Evolutionary conservation across 2,888 invertebrate genomes (phyloP).

Genomic region (Ligdia adustata): DNA sequence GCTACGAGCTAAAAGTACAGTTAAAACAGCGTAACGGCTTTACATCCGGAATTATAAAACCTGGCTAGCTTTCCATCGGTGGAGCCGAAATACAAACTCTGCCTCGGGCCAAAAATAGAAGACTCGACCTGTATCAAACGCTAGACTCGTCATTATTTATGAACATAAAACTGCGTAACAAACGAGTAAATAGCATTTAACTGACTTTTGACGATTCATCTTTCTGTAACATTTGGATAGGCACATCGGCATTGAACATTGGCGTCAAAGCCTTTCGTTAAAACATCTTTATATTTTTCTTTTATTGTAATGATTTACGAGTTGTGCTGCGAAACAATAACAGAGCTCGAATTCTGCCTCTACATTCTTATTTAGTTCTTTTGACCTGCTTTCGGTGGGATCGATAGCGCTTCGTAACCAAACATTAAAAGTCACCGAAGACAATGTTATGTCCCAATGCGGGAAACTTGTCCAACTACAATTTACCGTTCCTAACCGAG

Average conservation of each 20-base stretch:
- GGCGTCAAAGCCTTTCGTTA: conserved; percentile 3
- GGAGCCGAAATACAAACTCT: conserved; percentile 4
- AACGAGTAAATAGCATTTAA: background rate
- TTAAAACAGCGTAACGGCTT: conserved; percentile 17
- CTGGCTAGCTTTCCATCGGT: conserved; percentile 11
- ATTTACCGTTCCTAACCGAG: conserved; percentile 38
- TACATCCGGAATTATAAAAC: conserved; percentile 4
- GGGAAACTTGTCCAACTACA: conserved; percentile 34
- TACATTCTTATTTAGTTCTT: conserved; percentile 17
- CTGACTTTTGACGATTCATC: background rate
- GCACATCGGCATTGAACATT: too few relatives aligned
- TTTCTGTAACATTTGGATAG: background rate
- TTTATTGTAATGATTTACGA: conserved; percentile 21
- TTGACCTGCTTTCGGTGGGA: conserved; percentile 19
- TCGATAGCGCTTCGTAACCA: conserved; percentile 27
- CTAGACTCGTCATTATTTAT: conserved; percentile 7
- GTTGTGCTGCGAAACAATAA: conserved; percentile 23
- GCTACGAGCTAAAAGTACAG: background rate
- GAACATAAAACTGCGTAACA: conserved; percentile 3
- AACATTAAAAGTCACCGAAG: conserved; percentile 34
- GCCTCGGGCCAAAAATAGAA: conserved; percentile 10
- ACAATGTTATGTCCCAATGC: conserved; percentile 34
- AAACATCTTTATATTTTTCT: conserved; percentile 13
- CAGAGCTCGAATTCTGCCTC: conserved; percentile 14
- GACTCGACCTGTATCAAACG: conserved; percentile 6